Evolutionary conservation across 2,113 vertebrate genomes (phyloP), one percentile per base, ranked within the genome.

Genomic region (Chrysochloris asiatica): DNA sequence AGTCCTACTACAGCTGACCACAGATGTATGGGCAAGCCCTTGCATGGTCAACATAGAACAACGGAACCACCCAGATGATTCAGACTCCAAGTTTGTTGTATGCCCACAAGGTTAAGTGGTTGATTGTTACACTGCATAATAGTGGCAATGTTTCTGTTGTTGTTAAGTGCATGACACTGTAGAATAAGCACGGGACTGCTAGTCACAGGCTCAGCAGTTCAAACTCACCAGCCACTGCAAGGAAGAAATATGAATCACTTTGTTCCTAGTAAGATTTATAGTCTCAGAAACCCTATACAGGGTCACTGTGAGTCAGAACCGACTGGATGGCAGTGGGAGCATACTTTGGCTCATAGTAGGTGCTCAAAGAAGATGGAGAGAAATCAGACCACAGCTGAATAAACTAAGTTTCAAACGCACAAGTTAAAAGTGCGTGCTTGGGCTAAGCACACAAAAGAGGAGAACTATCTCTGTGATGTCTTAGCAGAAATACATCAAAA

Each of bases 321-420:
- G 38, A n/a, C n/a, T n/a, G n/a, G n/a, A n/a, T n/a, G n/a, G n/a
- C n/a, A n/a, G n/a, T n/a, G n/a, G n/a, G n/a, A n/a, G n/a, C n/a
- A n/a, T n/a, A n/a, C n/a, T n/a, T n/a, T 61, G 59, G 59, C 59
- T 61, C 59, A 28, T 2, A 26, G 26, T 6, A 80, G 19, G 16
- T 52, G 47, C 47, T 80, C 65, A 85, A 82, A 78, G 22, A 71
- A 72, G 47, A 88, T 61, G 67, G n/a, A 88, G 87, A 91, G n/a
- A 76, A 89, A 93, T 50, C 21, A 88, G 84, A 76, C n/a, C 75
- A 72, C 45, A 83, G 59, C 11, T 83, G 41, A 82, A 56, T 22
- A 17, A 59, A 59, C 80, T 19, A n/a, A 50, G 21, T 56, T 90
- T 45, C 52, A 83, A 89, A 89, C 28, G 24, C 41, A 59, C 30